Percentiles rank a stretch among this genome's conserved stretches.
Conservation (phyloP, 2,888 invertebrate genomes). For the Protonemura montana region DNA sequence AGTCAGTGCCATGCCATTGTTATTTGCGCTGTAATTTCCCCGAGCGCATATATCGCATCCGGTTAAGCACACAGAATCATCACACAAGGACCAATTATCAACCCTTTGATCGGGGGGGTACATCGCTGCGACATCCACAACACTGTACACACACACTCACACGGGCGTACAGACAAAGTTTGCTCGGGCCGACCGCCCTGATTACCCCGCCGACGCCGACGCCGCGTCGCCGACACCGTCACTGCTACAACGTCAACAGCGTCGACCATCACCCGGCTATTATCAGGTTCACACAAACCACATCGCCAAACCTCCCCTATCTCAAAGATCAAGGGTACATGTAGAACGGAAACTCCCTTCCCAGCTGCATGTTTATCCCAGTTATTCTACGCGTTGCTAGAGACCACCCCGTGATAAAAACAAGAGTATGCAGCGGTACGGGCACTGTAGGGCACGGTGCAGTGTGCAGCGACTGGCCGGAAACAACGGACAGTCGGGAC, state of each 20-base stretch:
- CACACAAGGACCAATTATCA: constrained; percentile 45
- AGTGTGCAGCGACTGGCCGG: background rate
- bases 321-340: background rate
- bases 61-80: constrained; percentile 41
- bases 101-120: constrained; percentile 43
- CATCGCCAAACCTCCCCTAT: background rate
- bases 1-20: constrained; percentile 15
- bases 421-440: too few relatives aligned
- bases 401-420: too few relatives aligned
- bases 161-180: constrained; percentile 42
- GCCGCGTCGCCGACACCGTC: background rate
- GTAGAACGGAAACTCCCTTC: constrained; percentile 16
- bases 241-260: constrained; percentile 3
- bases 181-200: constrained; percentile 25
- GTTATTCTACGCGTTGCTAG: too few relatives aligned
- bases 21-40: constrained; percentile 43
- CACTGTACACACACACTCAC: background rate
- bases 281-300: background rate
- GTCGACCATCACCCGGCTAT: background rate
- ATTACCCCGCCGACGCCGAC: background rate
- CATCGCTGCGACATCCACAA: background rate
- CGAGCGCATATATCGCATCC: constrained; percentile 45
- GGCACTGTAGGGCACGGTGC: too few relatives aligned
- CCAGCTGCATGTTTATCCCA: too few relatives aligned
- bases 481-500: background rate